Evolutionary conservation across 2,888 invertebrate genomes (phyloP).

Genomic region (Bimastos eiseni): DNA sequence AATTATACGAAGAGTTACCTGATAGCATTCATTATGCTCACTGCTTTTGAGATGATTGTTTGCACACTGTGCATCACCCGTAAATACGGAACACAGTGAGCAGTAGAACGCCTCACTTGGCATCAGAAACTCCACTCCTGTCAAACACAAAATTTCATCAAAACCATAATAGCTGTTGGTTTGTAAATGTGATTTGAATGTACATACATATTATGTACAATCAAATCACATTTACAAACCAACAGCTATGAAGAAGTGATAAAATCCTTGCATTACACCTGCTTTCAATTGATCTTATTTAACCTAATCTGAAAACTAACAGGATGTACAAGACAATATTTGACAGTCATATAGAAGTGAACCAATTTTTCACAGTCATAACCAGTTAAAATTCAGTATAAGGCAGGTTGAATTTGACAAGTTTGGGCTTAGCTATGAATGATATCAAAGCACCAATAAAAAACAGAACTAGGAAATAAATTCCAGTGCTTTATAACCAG

Average conservation of each 20-base stretch:
- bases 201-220: background rate
- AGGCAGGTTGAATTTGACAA: too few relatives aligned
- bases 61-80: background rate
- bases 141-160: background rate
- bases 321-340: too few relatives aligned
- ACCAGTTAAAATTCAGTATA: too few relatives aligned
- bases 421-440: too few relatives aligned
- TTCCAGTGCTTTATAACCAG: too few relatives aligned
- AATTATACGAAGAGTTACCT: background rate
- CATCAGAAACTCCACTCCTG: constrained; percentile 18
- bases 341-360: too few relatives aligned
- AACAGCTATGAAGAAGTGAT: background rate
- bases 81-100: background rate
- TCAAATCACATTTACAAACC: background rate
- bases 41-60: background rate
- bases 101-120: constrained; percentile 19
- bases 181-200: background rate
- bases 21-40: background rate
- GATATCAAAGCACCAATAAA: too few relatives aligned
- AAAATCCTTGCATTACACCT: background rate
- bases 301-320: too few relatives aligned
- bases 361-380: too few relatives aligned
- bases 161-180: background rate
- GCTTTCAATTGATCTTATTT: too few relatives aligned
- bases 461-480: too few relatives aligned